Conservation (phyloP, 92 coral and sea anemone genomes). For the Isaurus tuberculatus region DNA sequence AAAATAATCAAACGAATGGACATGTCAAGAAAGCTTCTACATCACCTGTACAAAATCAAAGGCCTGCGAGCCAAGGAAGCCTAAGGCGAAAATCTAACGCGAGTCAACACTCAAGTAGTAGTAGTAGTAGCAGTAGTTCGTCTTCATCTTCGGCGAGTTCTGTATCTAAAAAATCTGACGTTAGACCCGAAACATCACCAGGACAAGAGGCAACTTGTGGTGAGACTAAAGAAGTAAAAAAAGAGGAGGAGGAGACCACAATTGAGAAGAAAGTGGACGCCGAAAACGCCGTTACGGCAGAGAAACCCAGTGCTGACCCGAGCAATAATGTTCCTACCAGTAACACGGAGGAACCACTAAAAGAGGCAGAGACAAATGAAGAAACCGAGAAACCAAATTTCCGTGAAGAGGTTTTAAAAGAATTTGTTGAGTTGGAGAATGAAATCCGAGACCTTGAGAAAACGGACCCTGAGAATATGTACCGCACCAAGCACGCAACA, state of each 20-base stretch:
- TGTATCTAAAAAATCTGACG: background rate
- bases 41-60: slow-evolving; percentile 38
- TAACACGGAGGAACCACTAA: slow-evolving; percentile 14
- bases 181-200: slow-evolving; percentile 32
- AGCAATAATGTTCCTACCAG: slow-evolving; percentile 3
- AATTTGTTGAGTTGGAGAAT: slow-evolving; percentile 79
- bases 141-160: slow-evolving; percentile 28
- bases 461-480: slow-evolving; percentile 66
- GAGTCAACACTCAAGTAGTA: background rate
- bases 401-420: slow-evolving; percentile 79
- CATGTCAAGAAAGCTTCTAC: slow-evolving; percentile 67
- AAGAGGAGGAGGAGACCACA: background rate
- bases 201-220: slow-evolving; percentile 26
- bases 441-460: slow-evolving; percentile 69
- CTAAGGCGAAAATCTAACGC: slow-evolving; percentile 19
- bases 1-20: slow-evolving; percentile 55
- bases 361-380: slow-evolving; percentile 28
- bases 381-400: slow-evolving; percentile 81
- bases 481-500: slow-evolving; percentile 64
- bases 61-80: background rate
- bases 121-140: background rate
- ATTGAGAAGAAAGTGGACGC: background rate
- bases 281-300: slow-evolving; percentile 38
- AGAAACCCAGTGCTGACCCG: slow-evolving; percentile 34
- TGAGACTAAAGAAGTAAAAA: slow-evolving; percentile 3